Conservation (phyloP, 2,113 vertebrate genomes). For the Hyperoodon ampullatus region DNA sequence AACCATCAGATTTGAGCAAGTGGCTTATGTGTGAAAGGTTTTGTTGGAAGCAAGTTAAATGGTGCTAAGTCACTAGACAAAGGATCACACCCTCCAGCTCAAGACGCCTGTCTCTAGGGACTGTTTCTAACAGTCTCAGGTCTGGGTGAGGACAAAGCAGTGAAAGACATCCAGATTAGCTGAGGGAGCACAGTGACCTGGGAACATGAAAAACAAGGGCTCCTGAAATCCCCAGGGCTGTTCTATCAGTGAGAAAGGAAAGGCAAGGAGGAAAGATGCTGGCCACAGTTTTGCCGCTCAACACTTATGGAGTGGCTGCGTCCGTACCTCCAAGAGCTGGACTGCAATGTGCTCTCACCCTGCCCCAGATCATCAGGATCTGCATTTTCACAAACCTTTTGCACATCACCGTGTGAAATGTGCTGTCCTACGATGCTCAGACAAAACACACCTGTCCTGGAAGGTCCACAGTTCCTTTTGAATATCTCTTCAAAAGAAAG, state of each 20-base stretch:
- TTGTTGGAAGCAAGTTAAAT: slow-evolving; percentile 81
- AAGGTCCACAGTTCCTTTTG: background rate
- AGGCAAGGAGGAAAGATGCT: background rate
- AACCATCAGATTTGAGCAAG: slow-evolving; percentile 75
- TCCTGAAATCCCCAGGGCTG: slow-evolving; percentile 46
- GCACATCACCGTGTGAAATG: background rate
- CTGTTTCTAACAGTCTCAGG: slow-evolving; percentile 29
- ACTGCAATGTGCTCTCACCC: accelerated
- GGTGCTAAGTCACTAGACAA: slow-evolving; percentile 84
- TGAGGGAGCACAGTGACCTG: background rate
- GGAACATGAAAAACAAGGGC: background rate
- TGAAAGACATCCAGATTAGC: slow-evolving; percentile 28
- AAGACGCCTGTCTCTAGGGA: slow-evolving; percentile 68
- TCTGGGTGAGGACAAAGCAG: slow-evolving; percentile 35
- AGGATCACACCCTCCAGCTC: slow-evolving; percentile 79
- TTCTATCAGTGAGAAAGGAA: background rate
- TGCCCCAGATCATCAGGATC: background rate
- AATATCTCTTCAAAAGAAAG: background rate
- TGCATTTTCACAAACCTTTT: background rate
- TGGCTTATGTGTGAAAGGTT: slow-evolving; percentile 81
- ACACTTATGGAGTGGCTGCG: background rate
- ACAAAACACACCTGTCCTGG: background rate
- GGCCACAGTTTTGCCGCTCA: background rate
- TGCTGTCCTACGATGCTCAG: background rate
- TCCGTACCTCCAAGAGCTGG: background rate